These are phyloP conservation scores for Azorinus chamasolen DNA, from an alignment of 2,888 invertebrate genomes.

Conservation along the genomic window DNA sequence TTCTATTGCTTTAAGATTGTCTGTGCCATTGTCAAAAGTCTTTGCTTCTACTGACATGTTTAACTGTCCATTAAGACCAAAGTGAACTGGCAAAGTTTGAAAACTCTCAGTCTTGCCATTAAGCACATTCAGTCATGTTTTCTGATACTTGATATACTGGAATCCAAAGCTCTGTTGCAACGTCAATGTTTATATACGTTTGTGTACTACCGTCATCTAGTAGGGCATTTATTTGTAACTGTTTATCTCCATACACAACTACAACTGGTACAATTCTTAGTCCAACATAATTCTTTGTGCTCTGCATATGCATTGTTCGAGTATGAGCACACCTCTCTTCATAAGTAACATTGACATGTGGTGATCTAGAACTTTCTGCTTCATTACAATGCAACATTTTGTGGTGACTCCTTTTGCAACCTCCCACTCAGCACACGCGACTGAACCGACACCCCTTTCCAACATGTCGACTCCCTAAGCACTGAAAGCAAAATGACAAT, in stretches of 20 bases:
- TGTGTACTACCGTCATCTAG: conserved; percentile 53
- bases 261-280: conserved; percentile 49
- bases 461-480: conserved; percentile 13
- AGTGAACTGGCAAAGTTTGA: conserved; percentile 20
- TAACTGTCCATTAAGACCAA: conserved; percentile 12
- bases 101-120: conserved; percentile 41
- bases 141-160: conserved; percentile 23
- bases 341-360: not conserved
- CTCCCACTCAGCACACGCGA: conserved; percentile 15
- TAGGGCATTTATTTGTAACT: conserved; percentile 44
- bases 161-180: conserved; percentile 30
- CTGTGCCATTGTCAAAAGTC: conserved; percentile 33
- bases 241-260: conserved; percentile 13
- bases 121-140: conserved; percentile 42
- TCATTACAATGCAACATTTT: conserved; percentile 21
- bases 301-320: too few species aligned
- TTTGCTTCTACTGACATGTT: conserved; percentile 15
- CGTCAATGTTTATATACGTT: conserved; percentile 45
- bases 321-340: too few species aligned
- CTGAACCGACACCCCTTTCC: conserved; percentile 20
- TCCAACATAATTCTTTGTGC: conserved; percentile 11
- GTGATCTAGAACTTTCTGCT: not conserved
- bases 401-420: conserved; percentile 18
- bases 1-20: conserved; percentile 28
- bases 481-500: conserved; percentile 24